Evolutionary conservation across 2,797 vertebrate species (phyloP).

Genomic region (Pseudopleuronectes americanus): DNA sequence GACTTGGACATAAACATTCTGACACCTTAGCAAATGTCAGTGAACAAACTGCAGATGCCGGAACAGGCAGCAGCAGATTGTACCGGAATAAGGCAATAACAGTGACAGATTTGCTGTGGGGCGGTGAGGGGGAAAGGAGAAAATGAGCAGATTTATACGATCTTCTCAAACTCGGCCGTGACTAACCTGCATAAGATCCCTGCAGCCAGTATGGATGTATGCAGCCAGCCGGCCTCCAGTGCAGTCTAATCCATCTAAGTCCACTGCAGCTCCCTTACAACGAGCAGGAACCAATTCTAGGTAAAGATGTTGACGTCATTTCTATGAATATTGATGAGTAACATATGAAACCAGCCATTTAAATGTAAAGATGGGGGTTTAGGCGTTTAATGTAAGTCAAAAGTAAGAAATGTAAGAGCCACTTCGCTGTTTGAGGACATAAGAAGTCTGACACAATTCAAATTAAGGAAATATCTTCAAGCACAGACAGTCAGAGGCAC

Average conservation of each 20-base stretch:
- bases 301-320: conserved; percentile 25
- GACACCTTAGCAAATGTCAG: conserved; percentile 16
- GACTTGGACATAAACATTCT: not conserved
- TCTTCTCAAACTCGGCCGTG: conserved; percentile 44
- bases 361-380: not conserved
- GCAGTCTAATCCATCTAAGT: conserved; percentile 58
- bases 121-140: conserved; percentile 25
- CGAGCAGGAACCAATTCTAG: conserved; percentile 12
- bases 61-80: conserved; percentile 1
- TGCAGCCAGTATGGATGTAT: conserved; percentile 19
- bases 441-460: conserved; percentile 19
- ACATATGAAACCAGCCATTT: not conserved
- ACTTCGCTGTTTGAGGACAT: not conserved
- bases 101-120: conserved; percentile 59
- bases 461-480: conserved; percentile 36
- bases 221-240: conserved; percentile 25
- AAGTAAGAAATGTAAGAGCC: not conserved
- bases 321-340: conserved; percentile 30
- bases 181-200: conserved; percentile 62
- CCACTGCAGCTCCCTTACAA: conserved; percentile 15
- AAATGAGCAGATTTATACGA: conserved; percentile 58
- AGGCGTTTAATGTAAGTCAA: not conserved
- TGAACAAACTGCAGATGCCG: conserved; percentile 16
- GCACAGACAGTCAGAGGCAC: conserved; percentile 27
- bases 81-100: conserved; percentile 37